Percentiles rank a stretch among this genome's conserved stretches.
Conservation (phyloP, 2,888 invertebrate species). For the Megaustenia siamemsis region DNA sequence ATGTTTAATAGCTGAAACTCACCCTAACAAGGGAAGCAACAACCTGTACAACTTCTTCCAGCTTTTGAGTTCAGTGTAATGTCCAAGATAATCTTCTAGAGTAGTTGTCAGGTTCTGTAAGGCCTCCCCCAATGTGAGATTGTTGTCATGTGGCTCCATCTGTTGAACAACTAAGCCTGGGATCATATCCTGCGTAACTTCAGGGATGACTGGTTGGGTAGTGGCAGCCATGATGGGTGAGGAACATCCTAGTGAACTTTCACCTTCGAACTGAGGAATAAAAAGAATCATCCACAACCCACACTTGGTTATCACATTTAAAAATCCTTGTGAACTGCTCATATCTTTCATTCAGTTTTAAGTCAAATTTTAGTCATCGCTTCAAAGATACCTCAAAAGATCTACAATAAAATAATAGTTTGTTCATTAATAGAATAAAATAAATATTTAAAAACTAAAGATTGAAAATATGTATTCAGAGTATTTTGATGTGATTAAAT, state of each 20-base stretch:
- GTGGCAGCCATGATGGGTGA: conserved; percentile 41
- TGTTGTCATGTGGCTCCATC: conserved; percentile 59
- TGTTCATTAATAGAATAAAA: too few relatives aligned
- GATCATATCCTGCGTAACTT: conserved; percentile 43
- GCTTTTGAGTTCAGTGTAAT: conserved; percentile 79
- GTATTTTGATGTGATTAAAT: too few relatives aligned
- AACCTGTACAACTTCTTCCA: conserved; percentile 78
- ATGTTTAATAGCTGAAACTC: too few relatives aligned
- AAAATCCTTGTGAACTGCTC: too few relatives aligned
- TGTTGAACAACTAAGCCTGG: conserved; percentile 54
- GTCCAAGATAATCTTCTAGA: conserved; percentile 81
- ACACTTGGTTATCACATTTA: too few relatives aligned
- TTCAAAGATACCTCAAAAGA: too few relatives aligned
- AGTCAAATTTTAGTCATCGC: too few relatives aligned
- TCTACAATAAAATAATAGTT: too few relatives aligned
- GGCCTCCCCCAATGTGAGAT: conserved; percentile 76
- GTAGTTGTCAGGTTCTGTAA: conserved; percentile 75
- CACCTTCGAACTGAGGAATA: conserved; percentile 22
- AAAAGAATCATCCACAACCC: too few relatives aligned
- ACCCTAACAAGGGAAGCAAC: conserved; percentile 79
- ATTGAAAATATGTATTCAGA: too few relatives aligned
- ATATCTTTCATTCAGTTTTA: too few relatives aligned
- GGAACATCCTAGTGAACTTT: background rate
- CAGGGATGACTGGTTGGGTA: conserved; percentile 41
- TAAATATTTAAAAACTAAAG: too few relatives aligned